These are phyloP conservation scores for Chloroclystis v-ata DNA, from an alignment of 2,888 invertebrate species.

Conservation along the genomic window DNA sequence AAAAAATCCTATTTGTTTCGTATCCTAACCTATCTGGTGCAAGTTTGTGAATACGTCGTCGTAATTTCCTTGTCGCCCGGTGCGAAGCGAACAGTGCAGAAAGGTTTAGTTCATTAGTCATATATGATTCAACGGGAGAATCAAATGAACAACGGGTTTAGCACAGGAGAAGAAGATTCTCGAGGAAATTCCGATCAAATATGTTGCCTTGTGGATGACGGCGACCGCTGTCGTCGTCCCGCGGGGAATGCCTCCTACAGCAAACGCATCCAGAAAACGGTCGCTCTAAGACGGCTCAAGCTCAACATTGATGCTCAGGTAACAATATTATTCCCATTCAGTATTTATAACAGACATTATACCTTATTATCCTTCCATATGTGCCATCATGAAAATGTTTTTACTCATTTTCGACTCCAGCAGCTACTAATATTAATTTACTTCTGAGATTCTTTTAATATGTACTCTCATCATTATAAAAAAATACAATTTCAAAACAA, in stretches of 20 bases:
- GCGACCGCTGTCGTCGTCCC: slow-evolving; percentile 89
- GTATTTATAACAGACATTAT: no score
- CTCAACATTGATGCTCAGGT: slow-evolving; percentile 87
- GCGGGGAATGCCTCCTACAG: slow-evolving; percentile 98
- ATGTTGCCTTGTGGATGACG: slow-evolving; percentile 95
- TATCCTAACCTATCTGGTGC: slow-evolving; percentile 66
- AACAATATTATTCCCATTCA: not conserved
- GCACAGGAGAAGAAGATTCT: slow-evolving; percentile 94
- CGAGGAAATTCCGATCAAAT: slow-evolving; percentile 91
- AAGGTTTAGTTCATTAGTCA: slow-evolving; percentile 59
- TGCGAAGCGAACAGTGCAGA: slow-evolving; percentile 56
- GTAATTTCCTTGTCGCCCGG: slow-evolving; percentile 48
- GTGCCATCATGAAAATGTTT: no score
- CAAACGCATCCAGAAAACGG: slow-evolving; percentile 97
- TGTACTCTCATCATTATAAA: no score
- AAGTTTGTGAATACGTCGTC: slow-evolving; percentile 69
- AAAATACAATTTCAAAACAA: no score
- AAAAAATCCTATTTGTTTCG: slow-evolving; percentile 57
- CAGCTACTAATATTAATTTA: no score
- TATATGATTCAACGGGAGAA: slow-evolving; percentile 78
- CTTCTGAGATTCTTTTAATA: no score
- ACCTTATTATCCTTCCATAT: not conserved
- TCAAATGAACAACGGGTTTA: slow-evolving; percentile 90
- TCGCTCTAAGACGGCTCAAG: slow-evolving; percentile 92
- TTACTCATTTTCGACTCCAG: no score